Base-by-base conservation (phyloP, 2,113 vertebrate species). In the Nothoprocta perdicaria region DNA sequence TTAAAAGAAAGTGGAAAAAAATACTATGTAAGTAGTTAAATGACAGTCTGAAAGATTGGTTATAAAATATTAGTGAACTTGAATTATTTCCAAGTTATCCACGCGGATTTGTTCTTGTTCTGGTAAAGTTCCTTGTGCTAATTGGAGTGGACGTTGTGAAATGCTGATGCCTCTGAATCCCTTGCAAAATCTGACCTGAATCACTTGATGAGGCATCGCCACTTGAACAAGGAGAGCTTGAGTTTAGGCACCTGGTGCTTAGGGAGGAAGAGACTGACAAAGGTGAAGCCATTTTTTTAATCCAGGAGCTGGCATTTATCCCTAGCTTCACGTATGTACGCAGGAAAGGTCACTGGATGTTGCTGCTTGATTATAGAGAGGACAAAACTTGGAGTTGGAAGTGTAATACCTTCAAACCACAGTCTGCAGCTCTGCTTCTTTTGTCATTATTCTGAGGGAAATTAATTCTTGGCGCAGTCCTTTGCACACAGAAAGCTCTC, bases 311-410 rank as follows among this genome's bases (percentile, higher is more conserved):
- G 29, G 27, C 35, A 52, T 67, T 84, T 77, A 35, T 62, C 65
- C 27, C 27, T 62, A 60, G 41, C 53, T 55, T 57, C 31, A 52
- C 73, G 65, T 43, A 84, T 31, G 33, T 53, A 16, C 68, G 29
- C 67, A 82, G 58, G 43, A 61, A 84, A 93, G 63, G 84, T 87
- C 81, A 68, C 79, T 45, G 48, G 21, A 48, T 48, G 48, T 23
- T 48, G 48, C 48, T 48, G 48, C 48, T 22, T 48, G 21, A 22
- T 48, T 48, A 48, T 21, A 48, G 48, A 48, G 46, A 46, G 19
- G 48, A 48, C 19, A 87, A 82, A 92, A 80, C 95, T 92, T 95
- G 92, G 91, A 95, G 83, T 38, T 60, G 80, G 84, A 95, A 96
- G 84, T 52, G 52, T 89, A 89, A 92, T 80, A 91, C 17, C 19